A percentile compares a stretch with the other conserved stretches of the same genome.
These are phyloP conservation scores for Ferdinandea cuprea DNA, from an alignment of 2,888 invertebrate species.

Conservation along the genomic window DNA sequence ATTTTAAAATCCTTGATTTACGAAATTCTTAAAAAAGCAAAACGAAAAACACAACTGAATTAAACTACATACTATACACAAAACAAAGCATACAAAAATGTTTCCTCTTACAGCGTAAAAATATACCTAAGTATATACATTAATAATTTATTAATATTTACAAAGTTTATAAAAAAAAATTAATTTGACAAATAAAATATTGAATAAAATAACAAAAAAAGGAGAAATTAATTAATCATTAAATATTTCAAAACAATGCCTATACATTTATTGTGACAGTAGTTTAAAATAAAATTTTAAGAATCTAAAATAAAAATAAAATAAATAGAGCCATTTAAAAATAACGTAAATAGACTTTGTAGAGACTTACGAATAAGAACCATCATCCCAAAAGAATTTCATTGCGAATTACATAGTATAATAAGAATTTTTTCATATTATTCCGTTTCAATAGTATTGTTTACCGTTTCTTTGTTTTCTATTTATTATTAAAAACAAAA, in stretches of 20 bases:
- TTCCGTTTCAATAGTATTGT: conserved; percentile 9
- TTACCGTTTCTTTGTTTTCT: conserved; percentile 16
- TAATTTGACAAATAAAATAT: conserved; percentile 9
- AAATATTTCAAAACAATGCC: conserved; percentile 56
- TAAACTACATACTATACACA: conserved; percentile 41
- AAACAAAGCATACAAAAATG: too few species aligned
- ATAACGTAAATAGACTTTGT: conserved; percentile 47
- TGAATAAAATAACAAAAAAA: conserved; percentile 7
- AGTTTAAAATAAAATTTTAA: conserved; percentile 51
- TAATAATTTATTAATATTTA: conserved; percentile 19
- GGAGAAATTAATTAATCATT: conserved; percentile 19
- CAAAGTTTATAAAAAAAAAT: conserved; percentile 27
- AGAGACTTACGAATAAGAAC: conserved; percentile 25
- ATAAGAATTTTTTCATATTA: conserved; percentile 8
- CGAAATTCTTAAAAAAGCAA: too few species aligned
- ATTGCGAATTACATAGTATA: not conserved
- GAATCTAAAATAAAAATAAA: conserved; percentile 43
- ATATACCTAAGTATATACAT: not conserved
- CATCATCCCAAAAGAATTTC: conserved; percentile 10
- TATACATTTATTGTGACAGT: conserved; percentile 65
- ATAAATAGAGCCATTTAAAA: conserved; percentile 10
- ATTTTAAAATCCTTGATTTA: too few species aligned
- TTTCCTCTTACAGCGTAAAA: conserved; percentile 39
- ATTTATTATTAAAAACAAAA: conserved; percentile 3
- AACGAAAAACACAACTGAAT: not conserved